A percentile compares a stretch with the other conserved stretches of the same genome.
Conservation (phyloP, 2,113 vertebrate genomes). For the Rhizomys pruinosus region DNA sequence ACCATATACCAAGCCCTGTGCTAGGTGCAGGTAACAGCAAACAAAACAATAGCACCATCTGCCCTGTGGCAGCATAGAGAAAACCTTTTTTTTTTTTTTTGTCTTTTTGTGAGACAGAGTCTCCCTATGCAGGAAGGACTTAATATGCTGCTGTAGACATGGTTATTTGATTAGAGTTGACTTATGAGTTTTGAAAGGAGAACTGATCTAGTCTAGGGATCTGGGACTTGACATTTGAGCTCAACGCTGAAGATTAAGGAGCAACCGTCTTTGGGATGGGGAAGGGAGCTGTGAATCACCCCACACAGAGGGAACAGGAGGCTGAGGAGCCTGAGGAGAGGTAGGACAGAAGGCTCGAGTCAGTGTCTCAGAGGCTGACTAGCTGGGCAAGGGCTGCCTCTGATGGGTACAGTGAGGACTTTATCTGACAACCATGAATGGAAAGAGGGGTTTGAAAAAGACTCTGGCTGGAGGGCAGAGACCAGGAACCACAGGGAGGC, state of each 20-base stretch:
- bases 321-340: neutral
- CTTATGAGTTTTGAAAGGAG: neutral
- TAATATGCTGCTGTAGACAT: too few relatives aligned
- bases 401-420: neutral
- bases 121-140: too few relatives aligned
- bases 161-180: neutral
- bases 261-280: neutral
- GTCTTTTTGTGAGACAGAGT: too few relatives aligned
- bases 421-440: too few relatives aligned
- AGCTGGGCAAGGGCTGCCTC: neutral
- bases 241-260: neutral
- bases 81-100: too few relatives aligned
- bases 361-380: accelerated
- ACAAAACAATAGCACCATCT: too few relatives aligned
- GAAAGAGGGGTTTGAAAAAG: neutral
- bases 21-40: neutral
- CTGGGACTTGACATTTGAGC: neutral
- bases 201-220: neutral
- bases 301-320: neutral
- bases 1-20: neutral
- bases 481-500: neutral
- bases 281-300: neutral
- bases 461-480: too few relatives aligned
- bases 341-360: neutral
- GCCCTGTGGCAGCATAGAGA: neutral